Percentiles rank a stretch among this genome's conserved stretches.
phyloP scores from a whole-genome alignment of 2,797 vertebrate species.

The Cebuella pygmaea region DNA sequence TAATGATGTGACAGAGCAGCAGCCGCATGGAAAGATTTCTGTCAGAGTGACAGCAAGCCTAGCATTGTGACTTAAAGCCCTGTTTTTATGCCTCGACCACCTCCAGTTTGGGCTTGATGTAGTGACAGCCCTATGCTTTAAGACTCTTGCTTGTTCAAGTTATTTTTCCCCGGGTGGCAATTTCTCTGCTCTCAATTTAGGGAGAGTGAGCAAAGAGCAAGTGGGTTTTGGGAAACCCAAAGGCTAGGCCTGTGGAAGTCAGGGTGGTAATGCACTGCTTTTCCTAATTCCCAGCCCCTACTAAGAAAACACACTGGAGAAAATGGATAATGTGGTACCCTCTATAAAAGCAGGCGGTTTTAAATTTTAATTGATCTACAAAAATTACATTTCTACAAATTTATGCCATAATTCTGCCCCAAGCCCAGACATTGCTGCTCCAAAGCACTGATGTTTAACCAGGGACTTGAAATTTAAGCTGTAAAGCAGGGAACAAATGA shows the following conservation, averaged over 20 bases:
- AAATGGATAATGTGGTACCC: neutral
- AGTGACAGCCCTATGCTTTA: slow-evolving; percentile 45
- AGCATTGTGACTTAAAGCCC: neutral
- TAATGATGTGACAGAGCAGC: neutral
- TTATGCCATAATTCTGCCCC: slow-evolving; percentile 9
- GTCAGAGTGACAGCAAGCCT: neutral
- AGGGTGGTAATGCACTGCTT: neutral
- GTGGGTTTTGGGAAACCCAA: neutral
- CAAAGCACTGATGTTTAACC: neutral
- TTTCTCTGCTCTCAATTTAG: slow-evolving; percentile 69
- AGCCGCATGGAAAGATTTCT: neutral
- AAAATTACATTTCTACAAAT: slow-evolving; percentile 36
- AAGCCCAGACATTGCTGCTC: neutral
- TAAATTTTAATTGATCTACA: slow-evolving; percentile 63
- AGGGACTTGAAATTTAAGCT: neutral
- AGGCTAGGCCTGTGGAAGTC: slow-evolving; percentile 2
- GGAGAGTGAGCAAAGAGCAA: slow-evolving; percentile 44
- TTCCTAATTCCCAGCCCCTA: fast-evolving
- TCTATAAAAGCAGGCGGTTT: slow-evolving; percentile 25
- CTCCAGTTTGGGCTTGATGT: slow-evolving; percentile 20
- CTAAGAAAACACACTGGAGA: slow-evolving; percentile 45
- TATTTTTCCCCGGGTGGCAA: slow-evolving; percentile 58
- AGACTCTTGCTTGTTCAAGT: slow-evolving; percentile 50
- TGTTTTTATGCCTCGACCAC: neutral
- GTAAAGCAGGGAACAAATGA: neutral